Evolutionary conservation across 2,797 vertebrate species (phyloP), one percentile per base, ranked within the genome.

Genomic region (Capromys pilorides): DNA sequence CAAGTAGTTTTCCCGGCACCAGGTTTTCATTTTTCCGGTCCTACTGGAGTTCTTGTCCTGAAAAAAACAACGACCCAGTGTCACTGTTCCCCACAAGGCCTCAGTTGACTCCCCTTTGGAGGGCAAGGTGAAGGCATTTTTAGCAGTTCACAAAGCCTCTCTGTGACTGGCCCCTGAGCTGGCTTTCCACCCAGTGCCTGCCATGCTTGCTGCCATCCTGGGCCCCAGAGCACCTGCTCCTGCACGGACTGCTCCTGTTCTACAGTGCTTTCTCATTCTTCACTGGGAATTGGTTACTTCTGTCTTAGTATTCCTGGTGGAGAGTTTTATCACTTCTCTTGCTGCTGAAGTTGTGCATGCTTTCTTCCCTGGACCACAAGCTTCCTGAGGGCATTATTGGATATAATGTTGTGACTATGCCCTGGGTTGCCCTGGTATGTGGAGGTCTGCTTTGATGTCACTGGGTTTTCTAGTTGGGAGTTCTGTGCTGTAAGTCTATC

Each of bases 141-240:
- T 3, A 19, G 36, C 45, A 3, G 49, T 51, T 39, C 41, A 0
- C 5, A 24, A 21, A n/a, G 81, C 61, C 26, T 79, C 49, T 41
- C 49, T 26, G 0, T 16, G 64, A 18, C 7, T 28, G 57, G 66
- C 39, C 36, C 33, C 28, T 26, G 28, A 71, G 62, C 75, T 82
- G 45, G 33, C 80, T 39, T 64, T 31, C 67, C 26, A 12, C 24
- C 31, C 1, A 21, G 31, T 19, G 26, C 59, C 45, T 33, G 57
- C 75, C 57, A 0, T 3, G 9, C 2, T 0, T 0, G 0, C 83
- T 33, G 79, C 22, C 26, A 1, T 5, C 54, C 6, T 0, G 10
- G 0, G 2, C 22, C 22, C 6, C 64, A 36, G 64, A 26, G 10
- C 33, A 21, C 24, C 51, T 41, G 66, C 66, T 26, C 3, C 66